Evolutionary conservation across 2,113 vertebrate genomes (phyloP).

Genomic region (Dasyornis broadbenti): DNA sequence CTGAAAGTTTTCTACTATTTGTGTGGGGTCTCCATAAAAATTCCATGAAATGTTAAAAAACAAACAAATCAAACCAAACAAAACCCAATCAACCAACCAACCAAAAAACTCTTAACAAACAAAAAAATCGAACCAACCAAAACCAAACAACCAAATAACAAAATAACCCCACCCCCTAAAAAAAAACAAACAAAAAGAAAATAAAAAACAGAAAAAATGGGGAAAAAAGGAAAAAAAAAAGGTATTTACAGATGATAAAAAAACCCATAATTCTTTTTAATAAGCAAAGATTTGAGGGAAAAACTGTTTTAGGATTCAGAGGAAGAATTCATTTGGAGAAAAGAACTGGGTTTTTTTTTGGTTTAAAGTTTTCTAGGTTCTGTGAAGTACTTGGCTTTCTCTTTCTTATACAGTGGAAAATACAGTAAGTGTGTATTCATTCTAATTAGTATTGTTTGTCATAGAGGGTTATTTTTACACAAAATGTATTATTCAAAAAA

Average conservation of each 20-base stretch:
- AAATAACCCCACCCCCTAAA: not conserved
- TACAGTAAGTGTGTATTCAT: not conserved
- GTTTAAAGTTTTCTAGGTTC: not conserved
- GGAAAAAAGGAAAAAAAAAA: not conserved
- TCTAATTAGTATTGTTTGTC: not conserved
- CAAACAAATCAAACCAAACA: not conserved
- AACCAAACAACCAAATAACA: not conserved
- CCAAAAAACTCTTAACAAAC: accelerated
- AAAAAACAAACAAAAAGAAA: no score
- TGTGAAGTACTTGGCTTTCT: not conserved
- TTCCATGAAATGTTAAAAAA: not conserved
- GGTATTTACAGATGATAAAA: not conserved
- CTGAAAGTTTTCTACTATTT: not conserved
- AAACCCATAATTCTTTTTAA: not conserved
- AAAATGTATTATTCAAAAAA: not conserved
- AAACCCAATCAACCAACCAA: not conserved
- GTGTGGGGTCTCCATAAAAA: not conserved
- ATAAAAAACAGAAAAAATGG: not conserved
- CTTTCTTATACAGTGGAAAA: not conserved
- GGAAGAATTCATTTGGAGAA: not conserved
- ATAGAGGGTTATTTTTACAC: not conserved
- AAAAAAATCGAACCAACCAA: not conserved
- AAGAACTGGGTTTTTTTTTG: not conserved
- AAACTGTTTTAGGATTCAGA: not conserved
- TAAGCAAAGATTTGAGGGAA: not conserved